Percentiles rank a stretch among this genome's conserved stretches.
Evolutionary conservation across 2,797 vertebrate genomes (phyloP).

Genomic region (Hydrolagus colliei): DNA sequence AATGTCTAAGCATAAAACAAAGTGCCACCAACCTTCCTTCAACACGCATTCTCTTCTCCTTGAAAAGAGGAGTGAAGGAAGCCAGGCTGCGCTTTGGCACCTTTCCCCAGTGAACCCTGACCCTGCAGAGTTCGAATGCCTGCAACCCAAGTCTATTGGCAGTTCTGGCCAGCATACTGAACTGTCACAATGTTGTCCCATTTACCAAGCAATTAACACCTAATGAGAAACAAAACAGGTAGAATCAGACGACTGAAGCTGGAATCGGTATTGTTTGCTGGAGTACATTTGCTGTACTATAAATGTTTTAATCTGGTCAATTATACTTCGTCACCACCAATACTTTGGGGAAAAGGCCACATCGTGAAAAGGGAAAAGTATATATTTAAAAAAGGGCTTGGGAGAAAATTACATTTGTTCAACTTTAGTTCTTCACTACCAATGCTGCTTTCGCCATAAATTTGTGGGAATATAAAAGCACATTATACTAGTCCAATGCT

Average conservation of each 20-base stretch:
- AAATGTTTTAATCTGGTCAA: slow-evolving; percentile 37
- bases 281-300: slow-evolving; percentile 31
- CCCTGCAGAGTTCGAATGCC: slow-evolving; percentile 58
- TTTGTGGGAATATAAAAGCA: no score
- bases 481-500: no score
- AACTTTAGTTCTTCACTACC: not conserved
- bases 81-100: slow-evolving; percentile 53
- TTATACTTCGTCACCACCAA: not conserved
- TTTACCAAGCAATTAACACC: slow-evolving; percentile 50
- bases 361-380: not conserved
- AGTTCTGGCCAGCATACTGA: slow-evolving; percentile 64
- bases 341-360: not conserved
- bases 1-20: slow-evolving; percentile 56
- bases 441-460: not conserved
- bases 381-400: not conserved
- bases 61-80: slow-evolving; percentile 56
- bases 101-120: slow-evolving; percentile 67
- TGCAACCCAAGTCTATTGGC: slow-evolving; percentile 68
- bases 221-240: slow-evolving; percentile 64
- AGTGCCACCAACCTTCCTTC: slow-evolving; percentile 86
- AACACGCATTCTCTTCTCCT: slow-evolving; percentile 68
- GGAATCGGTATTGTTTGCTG: not conserved
- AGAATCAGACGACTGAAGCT: slow-evolving; percentile 39
- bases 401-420: not conserved
- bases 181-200: slow-evolving; percentile 49